Evolutionary conservation across 2,888 invertebrate genomes (phyloP), one percentile per base, ranked within the genome.

Genomic region (Hirtodrosophila histrioides): DNA sequence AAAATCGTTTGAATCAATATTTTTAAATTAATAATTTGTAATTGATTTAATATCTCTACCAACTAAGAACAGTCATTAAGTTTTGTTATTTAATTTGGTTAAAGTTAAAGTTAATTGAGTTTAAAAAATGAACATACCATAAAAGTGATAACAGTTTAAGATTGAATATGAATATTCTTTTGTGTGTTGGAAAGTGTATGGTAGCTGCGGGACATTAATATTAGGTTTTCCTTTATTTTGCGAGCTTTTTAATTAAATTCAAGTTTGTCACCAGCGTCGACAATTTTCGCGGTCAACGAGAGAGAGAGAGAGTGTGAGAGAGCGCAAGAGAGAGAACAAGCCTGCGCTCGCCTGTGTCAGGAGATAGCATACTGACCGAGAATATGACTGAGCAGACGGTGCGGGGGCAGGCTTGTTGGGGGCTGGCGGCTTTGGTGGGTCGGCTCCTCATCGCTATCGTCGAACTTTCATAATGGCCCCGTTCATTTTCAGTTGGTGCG

Each of bases 201-300:
- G n/a, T 17, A n/a, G 8, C 8, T 29, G 31, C 8, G 12, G 6
- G 7, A 8, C 11, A 54, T 24, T 2, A 6, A n/a, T 8, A 4
- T 9, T 9, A 10, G 17, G 45, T 62, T 60, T 54, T 55, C 43
- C 35, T 66, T 56, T 64, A 53, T 54, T 73, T 61, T 64, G 67
- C 46, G 44, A 71, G 72, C 35, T 56, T 69, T 85, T 75, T 78
- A 75, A 79, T 88, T 75, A 75, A 79, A 80, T 86, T 80, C 75
- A 80, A 86, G 73, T 78, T 87, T 88, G 86, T 85, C 77, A 75
- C 70, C 77, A 67, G 70, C 74, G 56, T 54, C 80, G 81, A 62
- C 77, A 73, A 69, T 75, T 75, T 88, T 84, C 80, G 84, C 85
- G 84, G 84, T 79, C 88, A 79, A 54, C 49, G 68, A 57, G 53